Base-by-base conservation (phyloP, 2,797 vertebrate genomes). In the Tapera naevia region DNA sequence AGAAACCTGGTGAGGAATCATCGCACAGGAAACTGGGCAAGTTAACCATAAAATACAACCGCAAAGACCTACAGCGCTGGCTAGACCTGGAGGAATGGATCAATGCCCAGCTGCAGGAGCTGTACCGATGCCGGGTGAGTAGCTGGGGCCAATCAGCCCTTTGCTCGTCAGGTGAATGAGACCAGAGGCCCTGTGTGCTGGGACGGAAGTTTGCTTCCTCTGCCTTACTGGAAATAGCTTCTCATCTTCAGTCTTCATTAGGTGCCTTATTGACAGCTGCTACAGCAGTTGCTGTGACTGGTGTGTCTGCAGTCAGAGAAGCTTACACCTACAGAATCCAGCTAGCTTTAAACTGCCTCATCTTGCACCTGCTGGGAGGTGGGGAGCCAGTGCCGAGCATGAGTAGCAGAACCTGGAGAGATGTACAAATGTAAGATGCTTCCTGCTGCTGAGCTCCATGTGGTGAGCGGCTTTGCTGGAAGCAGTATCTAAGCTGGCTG, bases 81-180 rank as follows among this genome's bases (percentile, higher is more conserved):
- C 97, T 99, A 91, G 99, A 99, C 60, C 98, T 99, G 62, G 99
- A 99, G 97, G 98, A 99, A 91, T 99, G 99, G 99, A 98, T 99
- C 71, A 98, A 99, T 9, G 86, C 97, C 10, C 98, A 99, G 95
- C 97, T 99, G 92, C 99, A 99, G 97, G 98, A 99, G 97, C 98
- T 99, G 73, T 99, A 99, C 96, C 99, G 98, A 27, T 99, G 98
- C 35, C 98, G 98, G 98, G 99, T 99, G 97, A 97, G 98, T 95
- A 73, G 18, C 61, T 58, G 89, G 74, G 60, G 7, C 22, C 51
- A 76, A 82, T 5, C 22, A 37, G 51, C 50, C 32, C 18, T n/a
- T 71, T 10, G 1, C 19, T 37, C 5, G 0, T 35, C 54, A 18
- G 13, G 14, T 13, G 28, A 41, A 51, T 27, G 62, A 51, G 8